Evolutionary conservation across 2,113 vertebrate genomes (phyloP).

Genomic region (Atherinomorus stipes): DNA sequence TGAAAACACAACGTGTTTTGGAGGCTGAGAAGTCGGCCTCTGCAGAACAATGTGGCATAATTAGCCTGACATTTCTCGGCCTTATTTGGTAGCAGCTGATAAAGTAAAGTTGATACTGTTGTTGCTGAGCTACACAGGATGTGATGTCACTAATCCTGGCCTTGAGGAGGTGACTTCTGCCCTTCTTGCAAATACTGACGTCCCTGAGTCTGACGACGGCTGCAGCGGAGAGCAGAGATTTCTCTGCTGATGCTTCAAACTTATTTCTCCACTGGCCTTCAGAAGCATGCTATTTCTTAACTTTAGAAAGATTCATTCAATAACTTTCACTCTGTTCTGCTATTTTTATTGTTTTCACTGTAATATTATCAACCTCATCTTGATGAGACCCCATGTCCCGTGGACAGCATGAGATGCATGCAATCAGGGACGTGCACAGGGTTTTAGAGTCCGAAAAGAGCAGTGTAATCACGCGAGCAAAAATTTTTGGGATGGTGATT

Average conservation of each 20-base stretch:
- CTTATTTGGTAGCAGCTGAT: slow-evolving; percentile 50
- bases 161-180: slow-evolving; percentile 20
- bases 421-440: too few species aligned
- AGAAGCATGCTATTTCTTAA: too few species aligned
- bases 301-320: background rate
- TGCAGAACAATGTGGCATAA: slow-evolving; percentile 43
- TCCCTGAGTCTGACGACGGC: background rate
- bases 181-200: background rate
- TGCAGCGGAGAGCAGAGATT: background rate
- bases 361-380: too few species aligned
- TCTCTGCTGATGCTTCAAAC: background rate
- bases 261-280: background rate
- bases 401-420: too few species aligned
- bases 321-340: background rate
- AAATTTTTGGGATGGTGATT: too few species aligned
- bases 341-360: too few species aligned
- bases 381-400: too few species aligned
- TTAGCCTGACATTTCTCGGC: slow-evolving; percentile 37
- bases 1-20: slow-evolving; percentile 35
- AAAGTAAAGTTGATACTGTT: slow-evolving; percentile 26
- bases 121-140: slow-evolving; percentile 36
- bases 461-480: too few species aligned
- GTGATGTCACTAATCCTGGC: slow-evolving; percentile 40
- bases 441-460: too few species aligned
- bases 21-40: slow-evolving; percentile 12